Evolutionary conservation across 2,888 invertebrate species (phyloP).

Genomic region (Tenthredo scrophulariae): DNA sequence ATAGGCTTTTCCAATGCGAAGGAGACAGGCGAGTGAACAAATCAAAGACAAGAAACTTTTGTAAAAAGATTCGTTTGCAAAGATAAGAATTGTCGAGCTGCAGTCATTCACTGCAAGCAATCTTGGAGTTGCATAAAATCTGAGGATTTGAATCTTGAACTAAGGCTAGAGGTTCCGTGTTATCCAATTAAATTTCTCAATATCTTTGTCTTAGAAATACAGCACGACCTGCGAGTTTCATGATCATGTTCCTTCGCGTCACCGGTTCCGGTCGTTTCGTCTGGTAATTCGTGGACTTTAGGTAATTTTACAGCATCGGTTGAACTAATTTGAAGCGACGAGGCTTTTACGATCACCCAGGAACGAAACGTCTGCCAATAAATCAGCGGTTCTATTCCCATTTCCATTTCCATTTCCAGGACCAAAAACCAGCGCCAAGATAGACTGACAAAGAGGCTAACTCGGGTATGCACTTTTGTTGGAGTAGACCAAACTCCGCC

Average conservation of each 20-base stretch:
- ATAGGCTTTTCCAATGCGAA: neutral
- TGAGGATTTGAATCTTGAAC: neutral
- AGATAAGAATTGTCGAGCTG: neutral
- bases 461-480: neutral
- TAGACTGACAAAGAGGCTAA: constrained; percentile 13
- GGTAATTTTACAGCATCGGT: constrained; percentile 40
- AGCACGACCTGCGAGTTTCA: neutral
- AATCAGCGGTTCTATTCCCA: constrained; percentile 37
- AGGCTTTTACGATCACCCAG: constrained; percentile 27
- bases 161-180: neutral
- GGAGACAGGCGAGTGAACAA: neutral
- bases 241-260: neutral
- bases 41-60: neutral
- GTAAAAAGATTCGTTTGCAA: neutral
- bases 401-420: constrained; percentile 23
- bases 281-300: constrained; percentile 27
- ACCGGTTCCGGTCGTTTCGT: constrained; percentile 36
- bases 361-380: constrained; percentile 4
- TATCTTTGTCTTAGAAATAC: constrained; percentile 4
- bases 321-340: constrained; percentile 21
- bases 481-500: neutral
- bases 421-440: constrained; percentile 14
- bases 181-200: neutral
- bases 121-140: neutral
- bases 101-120: neutral